These are phyloP conservation scores for Cosmopolites sordidus DNA, from an alignment of 2,888 invertebrate genomes.

Conservation along the genomic window DNA sequence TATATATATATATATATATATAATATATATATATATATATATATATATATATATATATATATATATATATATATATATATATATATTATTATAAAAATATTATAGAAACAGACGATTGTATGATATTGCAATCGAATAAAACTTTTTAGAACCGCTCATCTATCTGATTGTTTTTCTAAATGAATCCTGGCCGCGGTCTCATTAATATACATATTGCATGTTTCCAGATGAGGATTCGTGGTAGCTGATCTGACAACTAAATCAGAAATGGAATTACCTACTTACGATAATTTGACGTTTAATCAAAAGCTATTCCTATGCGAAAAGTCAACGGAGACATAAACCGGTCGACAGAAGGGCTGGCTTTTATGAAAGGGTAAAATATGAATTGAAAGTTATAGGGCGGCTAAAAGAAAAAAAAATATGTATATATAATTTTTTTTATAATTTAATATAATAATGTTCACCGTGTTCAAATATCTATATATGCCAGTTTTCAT, in stretches of 20 bases:
- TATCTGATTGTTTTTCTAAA: conserved; percentile 18
- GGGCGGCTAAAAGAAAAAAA: too few relatives aligned
- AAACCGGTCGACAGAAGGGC: conserved; percentile 11
- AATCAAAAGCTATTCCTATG: conserved; percentile 20
- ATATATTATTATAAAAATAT: too few relatives aligned
- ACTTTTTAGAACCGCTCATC: not conserved
- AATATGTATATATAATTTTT: too few relatives aligned
- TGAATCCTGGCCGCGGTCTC: conserved; percentile 16
- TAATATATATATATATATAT: too few relatives aligned
- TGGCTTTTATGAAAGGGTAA: conserved; percentile 4
- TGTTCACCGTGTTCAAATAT: too few relatives aligned
- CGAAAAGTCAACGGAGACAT: conserved; percentile 19
- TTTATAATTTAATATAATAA: too few relatives aligned
- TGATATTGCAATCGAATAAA: too few relatives aligned
- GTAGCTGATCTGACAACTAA: conserved; percentile 18
- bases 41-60: too few relatives aligned
- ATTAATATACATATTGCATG: conserved; percentile 26
- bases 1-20: too few relatives aligned
- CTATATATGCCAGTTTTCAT: too few relatives aligned
- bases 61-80: too few relatives aligned
- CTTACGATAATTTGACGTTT: conserved; percentile 23
- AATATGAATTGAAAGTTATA: not conserved
- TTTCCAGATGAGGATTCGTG: conserved; percentile 18
- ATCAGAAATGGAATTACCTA: conserved; percentile 26
- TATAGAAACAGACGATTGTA: too few relatives aligned